phyloP scores from a whole-genome alignment of 2,113 vertebrate genomes.

The Triplophysa tibetana region DNA sequence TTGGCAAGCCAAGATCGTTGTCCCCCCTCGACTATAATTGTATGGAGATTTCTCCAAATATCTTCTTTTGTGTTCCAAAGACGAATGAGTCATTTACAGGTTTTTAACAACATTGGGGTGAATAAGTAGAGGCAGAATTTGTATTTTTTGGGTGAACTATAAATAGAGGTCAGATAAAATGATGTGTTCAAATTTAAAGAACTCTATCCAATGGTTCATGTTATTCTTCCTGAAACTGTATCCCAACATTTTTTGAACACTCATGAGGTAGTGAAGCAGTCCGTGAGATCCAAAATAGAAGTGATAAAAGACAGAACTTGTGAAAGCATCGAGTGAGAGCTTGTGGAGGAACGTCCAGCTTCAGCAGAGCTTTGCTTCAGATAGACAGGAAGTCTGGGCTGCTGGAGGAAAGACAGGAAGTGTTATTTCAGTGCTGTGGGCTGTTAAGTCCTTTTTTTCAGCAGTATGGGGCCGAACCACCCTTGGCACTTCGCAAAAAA shows the following conservation, averaged over 20 bases:
- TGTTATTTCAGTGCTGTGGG: conserved; percentile 69
- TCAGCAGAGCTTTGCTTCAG: conserved; percentile 69
- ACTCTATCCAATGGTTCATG: too few relatives aligned
- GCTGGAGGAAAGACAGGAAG: conserved; percentile 66
- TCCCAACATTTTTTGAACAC: not conserved
- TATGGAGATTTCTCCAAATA: too few relatives aligned
- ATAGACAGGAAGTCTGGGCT: conserved; percentile 74
- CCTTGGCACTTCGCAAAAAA: conserved; percentile 26
- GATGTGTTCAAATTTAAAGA: too few relatives aligned
- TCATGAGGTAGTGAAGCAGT: not conserved
- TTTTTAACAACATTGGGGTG: too few relatives aligned
- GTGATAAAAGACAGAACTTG: conserved; percentile 54
- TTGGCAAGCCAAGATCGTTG: too few relatives aligned
- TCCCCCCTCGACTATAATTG: too few relatives aligned
- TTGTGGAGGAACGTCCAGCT: conserved; percentile 66
- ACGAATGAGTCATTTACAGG: too few relatives aligned
- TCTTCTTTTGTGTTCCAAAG: too few relatives aligned
- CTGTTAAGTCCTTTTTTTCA: conserved; percentile 71
- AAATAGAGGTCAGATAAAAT: too few relatives aligned
- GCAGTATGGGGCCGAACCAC: conserved; percentile 52
- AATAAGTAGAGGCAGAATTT: too few relatives aligned
- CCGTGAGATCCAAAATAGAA: conserved; percentile 31
- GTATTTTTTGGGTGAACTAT: too few relatives aligned
- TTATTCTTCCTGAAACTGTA: too few relatives aligned
- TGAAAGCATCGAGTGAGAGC: conserved; percentile 4